Base-by-base conservation (phyloP, 2,797 vertebrate genomes). In the Petrocephalus sullivani region DNA sequence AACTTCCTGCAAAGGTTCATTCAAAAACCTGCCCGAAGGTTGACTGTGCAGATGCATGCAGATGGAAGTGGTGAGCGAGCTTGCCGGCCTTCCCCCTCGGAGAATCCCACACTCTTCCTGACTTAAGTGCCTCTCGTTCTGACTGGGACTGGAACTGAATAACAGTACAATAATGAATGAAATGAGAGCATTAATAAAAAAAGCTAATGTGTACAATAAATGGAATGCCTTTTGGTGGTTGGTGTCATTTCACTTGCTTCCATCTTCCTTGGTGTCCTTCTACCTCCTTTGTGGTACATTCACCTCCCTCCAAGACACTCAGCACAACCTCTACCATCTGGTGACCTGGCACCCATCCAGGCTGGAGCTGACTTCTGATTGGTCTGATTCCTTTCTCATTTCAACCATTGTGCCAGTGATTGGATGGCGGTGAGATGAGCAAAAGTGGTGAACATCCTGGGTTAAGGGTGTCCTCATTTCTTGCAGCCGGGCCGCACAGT, bases 201-300 rank as follows among this genome's bases (percentile, higher is more conserved):
- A 94, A 94, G 71, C 93, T 96, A 92, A 93, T 93, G 93, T 96
- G 94, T 94, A 95, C 91, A 95, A 95, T 95, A 95, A 96, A 95
- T 93, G 94, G 94, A 93, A 91, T 94, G 90, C 67, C 81, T 92
- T 95, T 91, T 96, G 95, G 95, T 95, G 95, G 95, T 93, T 95
- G 94, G 95, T 95, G 83, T 90, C 87, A 87, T 88, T 51, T 67
- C 28, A 12, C 64, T 88, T 14, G 23, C 71, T 61, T 54, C n/a
- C 21, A 8, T 49, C n/a, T 41, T n/a, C 21, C 21, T 8, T 0
- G 10, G 7, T 33, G 33, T 86, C 28, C n/a, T 86, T 16, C n/a
- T 33, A 0, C 10, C 54, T 60, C 21, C 21, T 12, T 28, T n/a
- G 67, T 56, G 64, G 12, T 81, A 21, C 1, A 0, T 14, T 58